Evolutionary conservation across 1,140 invertebrate genomes (phyloP).

Genomic region (Heliconius himera): DNA sequence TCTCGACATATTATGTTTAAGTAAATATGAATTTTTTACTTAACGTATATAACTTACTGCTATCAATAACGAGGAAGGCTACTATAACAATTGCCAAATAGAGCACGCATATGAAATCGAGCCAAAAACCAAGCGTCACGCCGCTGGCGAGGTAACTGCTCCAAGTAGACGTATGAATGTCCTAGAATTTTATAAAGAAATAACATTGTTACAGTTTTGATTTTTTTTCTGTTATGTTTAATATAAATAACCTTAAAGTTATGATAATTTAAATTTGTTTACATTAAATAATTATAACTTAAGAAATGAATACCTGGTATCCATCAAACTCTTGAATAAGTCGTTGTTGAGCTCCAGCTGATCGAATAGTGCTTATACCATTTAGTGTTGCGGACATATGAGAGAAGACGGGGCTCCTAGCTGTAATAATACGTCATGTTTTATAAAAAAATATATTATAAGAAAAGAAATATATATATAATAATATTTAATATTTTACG

Average conservation of each 20-base stretch:
- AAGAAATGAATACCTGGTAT: conserved; percentile 60
- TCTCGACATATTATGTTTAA: background rate
- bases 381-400: conserved; percentile 90
- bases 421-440: conserved; percentile 58
- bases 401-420: conserved; percentile 90
- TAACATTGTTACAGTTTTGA: background rate
- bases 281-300: too few relatives aligned
- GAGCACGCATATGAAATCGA: conserved; percentile 85
- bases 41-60: conserved; percentile 61
- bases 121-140: conserved; percentile 80
- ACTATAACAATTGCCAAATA: conserved; percentile 81
- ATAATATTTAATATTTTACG: conserved; percentile 46
- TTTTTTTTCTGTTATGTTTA: background rate
- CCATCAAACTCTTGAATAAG: conserved; percentile 88
- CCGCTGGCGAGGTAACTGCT: conserved; percentile 76
- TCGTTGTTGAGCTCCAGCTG: conserved; percentile 84
- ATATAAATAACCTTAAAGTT: background rate
- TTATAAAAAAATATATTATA: conserved; percentile 1
- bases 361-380: conserved; percentile 91
- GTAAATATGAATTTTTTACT: conserved; percentile 1
- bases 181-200: conserved; percentile 45
- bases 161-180: conserved; percentile 77
- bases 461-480: background rate
- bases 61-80: conserved; percentile 79
- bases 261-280: too few relatives aligned